These are phyloP conservation scores for Pogonomyrmex barbatus DNA, from an alignment of 1,140 invertebrate species.

Conservation along the genomic window DNA sequence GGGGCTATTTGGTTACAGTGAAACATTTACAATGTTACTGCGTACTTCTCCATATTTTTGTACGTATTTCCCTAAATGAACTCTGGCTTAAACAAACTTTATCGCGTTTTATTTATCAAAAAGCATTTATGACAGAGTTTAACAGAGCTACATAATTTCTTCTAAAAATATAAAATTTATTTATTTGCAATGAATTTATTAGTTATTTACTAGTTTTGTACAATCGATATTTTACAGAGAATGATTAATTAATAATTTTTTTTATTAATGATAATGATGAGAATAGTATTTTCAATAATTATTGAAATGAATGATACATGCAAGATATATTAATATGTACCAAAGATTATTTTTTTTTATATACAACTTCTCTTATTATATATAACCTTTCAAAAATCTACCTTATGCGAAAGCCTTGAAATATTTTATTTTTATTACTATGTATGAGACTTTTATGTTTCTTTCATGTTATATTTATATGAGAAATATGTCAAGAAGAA, in stretches of 20 bases:
- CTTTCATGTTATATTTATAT: neutral
- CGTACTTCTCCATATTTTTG: neutral
- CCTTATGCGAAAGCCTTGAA: neutral
- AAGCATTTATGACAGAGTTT: neutral
- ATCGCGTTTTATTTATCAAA: conserved; percentile 2
- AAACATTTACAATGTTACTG: conserved; percentile 32
- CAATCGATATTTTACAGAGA: neutral
- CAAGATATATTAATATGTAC: neutral
- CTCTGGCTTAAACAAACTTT: neutral
- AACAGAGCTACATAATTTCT: neutral
- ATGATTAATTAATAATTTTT: neutral
- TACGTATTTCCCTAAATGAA: conserved; percentile 25
- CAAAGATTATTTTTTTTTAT: neutral
- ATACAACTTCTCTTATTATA: neutral
- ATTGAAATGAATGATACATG: neutral
- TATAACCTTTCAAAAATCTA: neutral
- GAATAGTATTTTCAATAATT: neutral
- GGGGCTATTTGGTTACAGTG: conserved; percentile 55
- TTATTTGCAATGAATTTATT: neutral
- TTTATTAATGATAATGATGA: neutral
- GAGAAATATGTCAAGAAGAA: neutral
- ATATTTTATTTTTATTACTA: conserved; percentile 29
- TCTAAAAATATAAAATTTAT: neutral
- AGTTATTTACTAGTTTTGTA: neutral
- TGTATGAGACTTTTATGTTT: neutral